These are phyloP conservation scores for Thera britannica DNA, from an alignment of 2,888 invertebrate genomes.

Conservation along the genomic window DNA sequence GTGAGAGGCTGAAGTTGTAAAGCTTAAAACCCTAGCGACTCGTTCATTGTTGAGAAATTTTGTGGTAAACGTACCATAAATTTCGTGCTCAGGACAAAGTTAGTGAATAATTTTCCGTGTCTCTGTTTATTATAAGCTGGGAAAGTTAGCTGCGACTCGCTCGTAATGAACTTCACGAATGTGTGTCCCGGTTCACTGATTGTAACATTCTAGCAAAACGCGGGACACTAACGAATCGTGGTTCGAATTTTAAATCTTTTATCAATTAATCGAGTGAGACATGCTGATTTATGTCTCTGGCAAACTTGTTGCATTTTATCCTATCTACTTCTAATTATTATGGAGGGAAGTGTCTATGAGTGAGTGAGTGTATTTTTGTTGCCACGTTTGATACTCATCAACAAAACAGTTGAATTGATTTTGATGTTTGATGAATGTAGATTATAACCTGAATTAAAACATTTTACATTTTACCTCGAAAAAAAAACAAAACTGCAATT, in stretches of 20 bases:
- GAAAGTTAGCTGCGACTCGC: constrained; percentile 72
- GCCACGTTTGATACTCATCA: too few relatives aligned
- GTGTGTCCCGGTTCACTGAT: constrained; percentile 64
- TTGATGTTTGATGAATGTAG: too few relatives aligned
- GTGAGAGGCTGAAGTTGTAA: constrained; percentile 67
- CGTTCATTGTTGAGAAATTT: constrained; percentile 80
- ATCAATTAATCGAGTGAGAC: constrained; percentile 3
- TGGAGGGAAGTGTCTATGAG: too few relatives aligned
- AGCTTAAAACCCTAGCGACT: constrained; percentile 75
- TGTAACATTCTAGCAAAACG: constrained; percentile 45
- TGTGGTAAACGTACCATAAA: constrained; percentile 81
- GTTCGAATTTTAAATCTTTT: constrained; percentile 32
- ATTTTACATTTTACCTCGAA: too few relatives aligned
- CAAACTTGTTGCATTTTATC: background rate
- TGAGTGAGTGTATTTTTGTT: too few relatives aligned
- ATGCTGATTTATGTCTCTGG: constrained; percentile 8
- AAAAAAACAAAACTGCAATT: too few relatives aligned
- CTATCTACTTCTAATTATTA: background rate
- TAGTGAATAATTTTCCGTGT: constrained; percentile 82
- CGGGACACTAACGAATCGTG: constrained; percentile 33
- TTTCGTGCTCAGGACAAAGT: constrained; percentile 77
- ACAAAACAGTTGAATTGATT: too few relatives aligned
- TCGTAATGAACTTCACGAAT: constrained; percentile 71
- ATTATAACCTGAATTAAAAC: too few relatives aligned
- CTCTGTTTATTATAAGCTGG: constrained; percentile 81